Evolutionary conservation across 2,797 vertebrate species (phyloP), one percentile per base, ranked within the genome.

Genomic region (Iguana delicatissima): DNA sequence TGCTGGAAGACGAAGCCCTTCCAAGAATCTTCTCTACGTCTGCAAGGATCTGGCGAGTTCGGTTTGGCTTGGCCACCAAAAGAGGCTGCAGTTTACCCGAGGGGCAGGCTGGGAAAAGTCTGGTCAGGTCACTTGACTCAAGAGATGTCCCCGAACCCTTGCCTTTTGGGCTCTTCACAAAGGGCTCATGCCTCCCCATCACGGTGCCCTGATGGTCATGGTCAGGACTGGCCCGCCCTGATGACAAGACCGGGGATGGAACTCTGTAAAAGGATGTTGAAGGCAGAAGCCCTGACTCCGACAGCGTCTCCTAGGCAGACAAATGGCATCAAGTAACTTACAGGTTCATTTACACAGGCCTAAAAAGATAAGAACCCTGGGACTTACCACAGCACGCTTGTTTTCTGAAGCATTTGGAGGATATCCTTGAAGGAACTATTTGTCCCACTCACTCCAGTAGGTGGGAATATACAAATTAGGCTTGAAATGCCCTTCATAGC

Each of bases 241-340:
- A 84, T 77, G 88, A 85, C 76, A 85, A 80, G 81, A 92, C 5
- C 26, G 92, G 90, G 82, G 94, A 93, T 2, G 74, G 83, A 55
- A 92, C 89, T 9, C 55, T 57, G 62, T 94, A 93, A 82, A 92
- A 91, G 93, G 91, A 94, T 0, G 90, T 50, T 74, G 93, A 86
- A 90, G 90, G 95, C 87, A 93, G 94, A 91, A 95, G 85, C 74
- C 95, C 95, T 92, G 93, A 89, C 83, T 96, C 95, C 55, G 95
- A 91, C 91, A 93, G 93, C 67, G 55, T 84, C 79, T 94, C 96
- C 96, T 95, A 95, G 92, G 93, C 38, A 93, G 91, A 90, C 74
- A 93, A 89, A 95, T 72, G 92, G 76, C 90, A 96, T 93, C 81
- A 95, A 80, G 88, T 83, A 93, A 92, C 74, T 55, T 82, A 93